A percentile compares a stretch with the other conserved stretches of the same genome.
phyloP scores from a whole-genome alignment of 2,797 vertebrate genomes.

The Odontamblyopus rebecca region DNA sequence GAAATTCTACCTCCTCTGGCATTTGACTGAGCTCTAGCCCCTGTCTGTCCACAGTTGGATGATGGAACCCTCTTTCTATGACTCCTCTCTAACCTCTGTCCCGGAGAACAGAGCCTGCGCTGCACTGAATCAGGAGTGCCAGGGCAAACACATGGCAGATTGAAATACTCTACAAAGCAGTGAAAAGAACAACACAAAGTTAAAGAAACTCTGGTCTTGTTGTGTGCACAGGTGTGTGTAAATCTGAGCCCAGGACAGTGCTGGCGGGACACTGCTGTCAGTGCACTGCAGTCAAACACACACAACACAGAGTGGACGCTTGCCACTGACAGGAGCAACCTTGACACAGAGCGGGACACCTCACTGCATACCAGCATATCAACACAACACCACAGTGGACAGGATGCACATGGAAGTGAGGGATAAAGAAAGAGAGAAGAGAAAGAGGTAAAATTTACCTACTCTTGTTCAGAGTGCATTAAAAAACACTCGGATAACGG shows the following conservation, averaged over 20 bases:
- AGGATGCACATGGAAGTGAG: conserved; percentile 57
- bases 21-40: conserved; percentile 67
- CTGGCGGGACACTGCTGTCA: conserved; percentile 59
- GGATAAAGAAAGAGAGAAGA: conserved; percentile 48
- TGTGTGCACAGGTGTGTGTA: conserved; percentile 25
- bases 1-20: conserved; percentile 77
- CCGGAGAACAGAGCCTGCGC: conserved; percentile 43
- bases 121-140: conserved; percentile 29
- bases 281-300: conserved; percentile 48
- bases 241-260: conserved; percentile 39
- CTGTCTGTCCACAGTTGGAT: conserved; percentile 48
- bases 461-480: conserved; percentile 99
- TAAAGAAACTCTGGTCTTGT: conserved; percentile 34
- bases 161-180: conserved; percentile 11
- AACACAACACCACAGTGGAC: conserved; percentile 40
- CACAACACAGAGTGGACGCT: conserved; percentile 40
- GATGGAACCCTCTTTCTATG: conserved; percentile 49
- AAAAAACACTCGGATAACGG: conserved; percentile 96
- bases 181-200: conserved; percentile 30
- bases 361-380: conserved; percentile 60
- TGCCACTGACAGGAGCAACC: conserved; percentile 76
- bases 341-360: conserved; percentile 66
- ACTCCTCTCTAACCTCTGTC: conserved; percentile 56
- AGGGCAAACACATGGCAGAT: conserved; percentile 18
- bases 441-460: conserved; percentile 89